These are phyloP conservation scores for Pterocles orientalis DNA, from an alignment of 2,113 vertebrate genomes.

Conservation along the genomic window DNA sequence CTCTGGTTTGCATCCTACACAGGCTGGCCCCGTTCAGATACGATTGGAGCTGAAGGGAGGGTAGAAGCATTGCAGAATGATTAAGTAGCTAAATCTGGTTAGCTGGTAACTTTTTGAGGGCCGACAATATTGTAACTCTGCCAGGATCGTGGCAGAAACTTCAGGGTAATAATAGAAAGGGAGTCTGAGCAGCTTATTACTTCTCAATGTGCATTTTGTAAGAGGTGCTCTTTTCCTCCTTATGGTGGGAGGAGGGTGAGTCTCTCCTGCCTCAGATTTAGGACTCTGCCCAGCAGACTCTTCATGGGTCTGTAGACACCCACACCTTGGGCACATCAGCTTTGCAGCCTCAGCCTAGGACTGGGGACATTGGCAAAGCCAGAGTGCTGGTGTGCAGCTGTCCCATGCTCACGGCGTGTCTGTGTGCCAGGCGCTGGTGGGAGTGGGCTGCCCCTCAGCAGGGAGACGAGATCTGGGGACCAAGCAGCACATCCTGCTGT, in stretches of 20 bases:
- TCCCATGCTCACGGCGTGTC: fast-evolving
- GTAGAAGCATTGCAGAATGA: not conserved
- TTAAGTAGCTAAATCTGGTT: not conserved
- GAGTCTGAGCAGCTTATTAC: not conserved
- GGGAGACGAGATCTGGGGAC: fast-evolving
- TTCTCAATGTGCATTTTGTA: not conserved
- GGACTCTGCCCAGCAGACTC: not conserved
- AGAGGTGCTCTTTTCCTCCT: not conserved
- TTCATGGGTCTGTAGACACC: not conserved
- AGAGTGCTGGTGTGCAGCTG: not conserved
- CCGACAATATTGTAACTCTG: not conserved
- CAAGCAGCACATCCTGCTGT: not conserved
- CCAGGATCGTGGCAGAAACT: not conserved
- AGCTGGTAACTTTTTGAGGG: fast-evolving
- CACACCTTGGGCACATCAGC: not conserved
- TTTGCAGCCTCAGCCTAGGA: not conserved
- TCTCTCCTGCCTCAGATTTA: not conserved
- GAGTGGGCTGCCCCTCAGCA: not conserved
- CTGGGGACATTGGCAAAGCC: not conserved
- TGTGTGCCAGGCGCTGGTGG: fast-evolving
- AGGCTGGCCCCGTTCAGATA: not conserved
- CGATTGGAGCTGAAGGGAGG: not conserved
- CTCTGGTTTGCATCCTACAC: not conserved
- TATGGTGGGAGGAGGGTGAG: not conserved
- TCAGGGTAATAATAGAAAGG: not conserved